phyloP scores from a whole-genome alignment of 2,888 invertebrate genomes.

The Arrhopalites spinosus region DNA sequence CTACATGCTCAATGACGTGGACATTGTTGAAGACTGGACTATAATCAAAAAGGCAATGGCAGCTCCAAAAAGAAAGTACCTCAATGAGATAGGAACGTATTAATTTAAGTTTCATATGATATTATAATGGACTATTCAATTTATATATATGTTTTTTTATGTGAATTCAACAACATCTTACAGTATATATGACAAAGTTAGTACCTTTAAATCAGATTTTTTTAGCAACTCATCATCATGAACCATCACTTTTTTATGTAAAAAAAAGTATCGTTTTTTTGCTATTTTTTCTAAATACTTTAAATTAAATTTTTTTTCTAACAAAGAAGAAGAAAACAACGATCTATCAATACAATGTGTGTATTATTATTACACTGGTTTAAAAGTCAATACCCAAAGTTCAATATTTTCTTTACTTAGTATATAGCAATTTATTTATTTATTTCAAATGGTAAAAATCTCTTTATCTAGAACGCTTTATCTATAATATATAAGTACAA shows the following conservation, averaged over 20 bases:
- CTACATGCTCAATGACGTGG: slow-evolving; percentile 90
- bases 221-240: background rate
- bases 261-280: background rate
- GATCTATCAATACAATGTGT: too few species aligned
- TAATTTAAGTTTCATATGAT: background rate
- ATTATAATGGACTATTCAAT: background rate
- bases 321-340: too few species aligned
- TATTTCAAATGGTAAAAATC: too few species aligned
- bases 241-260: background rate
- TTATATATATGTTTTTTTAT: background rate
- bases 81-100: slow-evolving; percentile 34
- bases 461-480: background rate
- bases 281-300: too few species aligned
- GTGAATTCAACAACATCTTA: too few species aligned
- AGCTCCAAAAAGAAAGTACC: slow-evolving; percentile 53
- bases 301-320: too few species aligned
- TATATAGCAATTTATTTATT: too few species aligned
- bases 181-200: background rate
- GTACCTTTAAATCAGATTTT: background rate
- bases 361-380: too few species aligned
- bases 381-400: too few species aligned
- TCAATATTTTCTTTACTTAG: too few species aligned
- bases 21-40: slow-evolving; percentile 96
- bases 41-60: slow-evolving; percentile 78
- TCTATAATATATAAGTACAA: background rate